phyloP scores from a whole-genome alignment of 2,888 invertebrate species.

The Lomographa bimaculata region DNA sequence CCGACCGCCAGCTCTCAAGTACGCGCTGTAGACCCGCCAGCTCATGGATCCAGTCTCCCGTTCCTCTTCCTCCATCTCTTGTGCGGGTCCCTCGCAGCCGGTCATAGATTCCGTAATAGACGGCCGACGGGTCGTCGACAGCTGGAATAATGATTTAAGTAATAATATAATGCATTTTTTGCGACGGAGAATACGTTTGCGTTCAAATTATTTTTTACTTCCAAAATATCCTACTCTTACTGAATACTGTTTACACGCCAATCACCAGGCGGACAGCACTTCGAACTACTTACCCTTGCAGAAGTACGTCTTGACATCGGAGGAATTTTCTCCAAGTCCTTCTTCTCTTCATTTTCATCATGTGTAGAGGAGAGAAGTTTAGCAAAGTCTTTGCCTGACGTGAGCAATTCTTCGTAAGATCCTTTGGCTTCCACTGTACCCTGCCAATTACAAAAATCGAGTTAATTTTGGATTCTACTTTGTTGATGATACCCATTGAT shows the following conservation, averaged over 20 bases:
- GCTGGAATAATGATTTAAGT: constrained; percentile 38
- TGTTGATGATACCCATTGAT: no score
- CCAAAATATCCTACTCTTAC: no score
- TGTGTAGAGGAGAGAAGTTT: constrained; percentile 79
- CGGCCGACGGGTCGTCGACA: constrained; percentile 72
- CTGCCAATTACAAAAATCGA: constrained; percentile 44
- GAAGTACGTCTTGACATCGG: constrained; percentile 69
- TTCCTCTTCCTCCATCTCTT: constrained; percentile 85
- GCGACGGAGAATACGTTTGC: not conserved
- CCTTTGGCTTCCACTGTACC: constrained; percentile 84
- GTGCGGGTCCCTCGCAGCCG: constrained; percentile 66
- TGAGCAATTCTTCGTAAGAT: constrained; percentile 81
- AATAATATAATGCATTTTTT: not conserved
- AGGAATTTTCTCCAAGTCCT: constrained; percentile 56
- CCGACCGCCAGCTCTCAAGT: constrained; percentile 84
- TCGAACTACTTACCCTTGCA: constrained; percentile 63
- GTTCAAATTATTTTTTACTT: no score
- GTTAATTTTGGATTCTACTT: not conserved
- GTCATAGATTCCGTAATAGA: constrained; percentile 74
- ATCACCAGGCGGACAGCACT: no score
- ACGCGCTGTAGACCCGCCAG: constrained; percentile 85
- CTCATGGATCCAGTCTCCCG: constrained; percentile 86
- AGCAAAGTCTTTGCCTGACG: constrained; percentile 84
- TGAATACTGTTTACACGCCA: no score
- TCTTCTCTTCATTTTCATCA: constrained; percentile 65